Evolutionary conservation across 2,888 invertebrate species (phyloP).

Genomic region (Melipona beecheii): DNA sequence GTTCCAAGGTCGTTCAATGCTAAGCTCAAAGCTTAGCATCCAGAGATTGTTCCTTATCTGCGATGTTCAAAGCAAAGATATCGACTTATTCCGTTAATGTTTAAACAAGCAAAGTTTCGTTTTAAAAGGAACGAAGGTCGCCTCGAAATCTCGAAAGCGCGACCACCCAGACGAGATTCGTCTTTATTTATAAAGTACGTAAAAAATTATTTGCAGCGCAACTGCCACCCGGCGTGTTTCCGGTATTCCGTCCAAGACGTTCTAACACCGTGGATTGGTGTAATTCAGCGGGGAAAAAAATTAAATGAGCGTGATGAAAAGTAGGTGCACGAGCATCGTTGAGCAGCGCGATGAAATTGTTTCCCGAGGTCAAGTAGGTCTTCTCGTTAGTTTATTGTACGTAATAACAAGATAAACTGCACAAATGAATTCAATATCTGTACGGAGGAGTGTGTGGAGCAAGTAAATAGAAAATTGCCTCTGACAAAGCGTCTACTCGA

Average conservation of each 20-base stretch:
- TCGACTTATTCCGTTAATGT: too few species aligned
- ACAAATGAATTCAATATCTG: slow-evolving; percentile 51
- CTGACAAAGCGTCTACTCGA: slow-evolving; percentile 24
- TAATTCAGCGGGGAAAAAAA: neutral
- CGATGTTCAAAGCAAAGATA: too few species aligned
- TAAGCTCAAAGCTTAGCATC: too few species aligned
- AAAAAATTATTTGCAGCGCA: neutral
- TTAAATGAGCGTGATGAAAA: slow-evolving; percentile 11
- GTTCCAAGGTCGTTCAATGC: too few species aligned
- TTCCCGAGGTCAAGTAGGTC: slow-evolving; percentile 48
- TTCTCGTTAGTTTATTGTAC: slow-evolving; percentile 50
- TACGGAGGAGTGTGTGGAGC: slow-evolving; percentile 12
- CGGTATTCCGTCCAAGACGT: neutral
- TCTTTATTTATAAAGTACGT: too few species aligned
- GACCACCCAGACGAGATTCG: too few species aligned
- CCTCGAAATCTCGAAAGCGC: too few species aligned
- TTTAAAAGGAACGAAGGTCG: too few species aligned
- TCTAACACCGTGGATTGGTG: neutral
- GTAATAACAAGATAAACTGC: slow-evolving; percentile 47
- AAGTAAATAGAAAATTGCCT: slow-evolving; percentile 43
- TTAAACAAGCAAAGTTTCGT: too few species aligned
- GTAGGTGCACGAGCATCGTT: slow-evolving; percentile 7
- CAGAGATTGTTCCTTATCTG: too few species aligned
- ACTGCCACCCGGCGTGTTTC: neutral
- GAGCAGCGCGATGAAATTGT: slow-evolving; percentile 39